Percentiles rank a stretch among this genome's conserved stretches.
Conservation (phyloP, 2,888 invertebrate genomes). For the Callinectes sapidus region DNA sequence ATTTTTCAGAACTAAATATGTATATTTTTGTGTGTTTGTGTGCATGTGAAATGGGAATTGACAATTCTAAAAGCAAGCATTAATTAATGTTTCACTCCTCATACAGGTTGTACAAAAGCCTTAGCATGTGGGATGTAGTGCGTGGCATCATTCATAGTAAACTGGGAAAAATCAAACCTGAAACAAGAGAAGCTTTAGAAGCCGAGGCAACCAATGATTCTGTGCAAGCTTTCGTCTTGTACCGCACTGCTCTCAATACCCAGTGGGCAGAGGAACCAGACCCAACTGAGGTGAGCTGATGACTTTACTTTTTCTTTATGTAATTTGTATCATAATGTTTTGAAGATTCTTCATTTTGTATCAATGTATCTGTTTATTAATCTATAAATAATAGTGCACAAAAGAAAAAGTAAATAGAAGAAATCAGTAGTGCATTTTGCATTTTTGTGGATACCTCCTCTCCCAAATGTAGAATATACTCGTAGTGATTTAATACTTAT, state of each 20-base stretch:
- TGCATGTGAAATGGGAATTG: not conserved
- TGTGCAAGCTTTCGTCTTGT: conserved; percentile 60
- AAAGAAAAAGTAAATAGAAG: no score
- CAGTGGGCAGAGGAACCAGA: conserved; percentile 52
- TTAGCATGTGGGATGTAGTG: conserved; percentile 71
- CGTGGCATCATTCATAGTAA: conserved; percentile 63
- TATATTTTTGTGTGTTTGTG: not conserved
- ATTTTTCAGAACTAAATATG: not conserved
- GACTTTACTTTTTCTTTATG: not conserved
- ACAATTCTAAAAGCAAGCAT: not conserved
- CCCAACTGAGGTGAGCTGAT: conserved; percentile 54
- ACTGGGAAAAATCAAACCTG: conserved; percentile 59
- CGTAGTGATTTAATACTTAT: not conserved
- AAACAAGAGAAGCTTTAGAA: conserved; percentile 64
- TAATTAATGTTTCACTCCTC: not conserved
- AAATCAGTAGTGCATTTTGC: no score
- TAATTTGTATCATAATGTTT: not conserved
- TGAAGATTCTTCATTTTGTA: not conserved
- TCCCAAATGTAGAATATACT: not conserved
- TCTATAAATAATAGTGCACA: not conserved
- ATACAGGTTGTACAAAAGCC: conserved; percentile 63
- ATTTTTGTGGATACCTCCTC: no score
- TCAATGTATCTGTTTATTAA: not conserved
- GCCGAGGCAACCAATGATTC: conserved; percentile 65
- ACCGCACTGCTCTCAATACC: conserved; percentile 57